Base-by-base conservation (phyloP, 1,140 invertebrate genomes). In the Temnothorax longispinosus region DNA sequence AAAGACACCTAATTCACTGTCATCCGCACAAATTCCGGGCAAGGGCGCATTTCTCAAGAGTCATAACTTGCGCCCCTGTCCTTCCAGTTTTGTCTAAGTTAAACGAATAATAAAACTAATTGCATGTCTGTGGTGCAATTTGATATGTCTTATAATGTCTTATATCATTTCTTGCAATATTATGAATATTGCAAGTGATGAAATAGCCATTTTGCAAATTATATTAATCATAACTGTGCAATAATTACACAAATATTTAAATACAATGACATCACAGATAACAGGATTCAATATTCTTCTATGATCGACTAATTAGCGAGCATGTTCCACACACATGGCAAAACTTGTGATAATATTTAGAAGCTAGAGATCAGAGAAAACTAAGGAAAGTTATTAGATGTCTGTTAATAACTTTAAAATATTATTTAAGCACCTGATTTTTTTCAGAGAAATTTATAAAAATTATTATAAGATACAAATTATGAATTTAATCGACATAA, bases 1-100 rank as follows among this genome's bases (percentile, higher is more conserved):
- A 89, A 88, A 89, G 76, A 89, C 62, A 77, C 58, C 75, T 86
- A 78, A 88, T 86, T 88, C 85, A 88, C 82, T 76, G 74, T 84
- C 80, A 75, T 75, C 80, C 69, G 69, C 80, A 84, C 80, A 84
- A 69, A 84, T 84, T 84, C 67, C 80, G 67, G 41, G 54, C 32
- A 50, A 75, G 54, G 41, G 44, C 41, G 54, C 69, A 74, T 82
- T 82, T 72, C 80, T 82, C 80, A 75, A 21, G 56, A 38, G n/a
- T 84, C 69, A 75, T 75, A 84, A 84, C 80, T 65, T 15, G 15
- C 65, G 21, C 15, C 10, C 10, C 27, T 41, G 56, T 75, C 41
- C 18, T 75, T 32, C n/a, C 0, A 18, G 27, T 50, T 74, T 60
- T 15, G 47, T 32, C 21, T 50, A 58, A 56, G 44, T 77, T 64